Conservation (phyloP, 2,113 vertebrate genomes). For the Dasyurus viverrinus region DNA sequence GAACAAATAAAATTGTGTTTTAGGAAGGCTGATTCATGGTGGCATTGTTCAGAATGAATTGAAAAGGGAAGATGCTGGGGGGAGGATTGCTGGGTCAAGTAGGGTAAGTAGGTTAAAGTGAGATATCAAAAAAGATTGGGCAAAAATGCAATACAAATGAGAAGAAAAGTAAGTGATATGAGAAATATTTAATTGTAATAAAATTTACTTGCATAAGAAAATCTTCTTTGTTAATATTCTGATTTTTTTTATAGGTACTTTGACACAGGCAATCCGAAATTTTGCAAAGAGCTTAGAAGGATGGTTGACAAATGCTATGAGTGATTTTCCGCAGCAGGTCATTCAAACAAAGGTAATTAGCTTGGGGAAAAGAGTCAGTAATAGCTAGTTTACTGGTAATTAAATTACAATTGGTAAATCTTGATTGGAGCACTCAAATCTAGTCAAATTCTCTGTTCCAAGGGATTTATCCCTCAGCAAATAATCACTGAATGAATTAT, state of each 20-base stretch:
- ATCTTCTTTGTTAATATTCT: not conserved
- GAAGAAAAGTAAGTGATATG: not conserved
- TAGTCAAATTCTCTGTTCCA: not conserved
- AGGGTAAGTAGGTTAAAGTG: not conserved
- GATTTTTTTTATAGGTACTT: conserved; percentile 87
- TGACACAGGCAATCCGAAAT: conserved; percentile 97
- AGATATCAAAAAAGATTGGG: not conserved
- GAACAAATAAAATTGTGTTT: not conserved
- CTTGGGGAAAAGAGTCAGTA: not conserved
- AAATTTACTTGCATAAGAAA: not conserved
- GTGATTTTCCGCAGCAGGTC: conserved; percentile 93
- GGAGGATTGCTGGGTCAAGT: not conserved
- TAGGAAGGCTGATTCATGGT: not conserved
- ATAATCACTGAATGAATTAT: not conserved
- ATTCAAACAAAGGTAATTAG: conserved; percentile 94
- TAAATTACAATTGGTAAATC: not conserved
- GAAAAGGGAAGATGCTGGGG: not conserved
- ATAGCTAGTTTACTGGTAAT: not conserved
- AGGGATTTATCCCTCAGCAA: not conserved
- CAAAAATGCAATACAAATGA: not conserved
- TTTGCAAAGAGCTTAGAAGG: conserved; percentile 98
- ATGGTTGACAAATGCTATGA: conserved; percentile 97
- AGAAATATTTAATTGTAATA: not conserved
- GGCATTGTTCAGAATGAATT: not conserved
- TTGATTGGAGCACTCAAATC: not conserved